These are phyloP conservation scores for Diorhabda elongata DNA, from an alignment of 1,140 invertebrate genomes.

Conservation along the genomic window DNA sequence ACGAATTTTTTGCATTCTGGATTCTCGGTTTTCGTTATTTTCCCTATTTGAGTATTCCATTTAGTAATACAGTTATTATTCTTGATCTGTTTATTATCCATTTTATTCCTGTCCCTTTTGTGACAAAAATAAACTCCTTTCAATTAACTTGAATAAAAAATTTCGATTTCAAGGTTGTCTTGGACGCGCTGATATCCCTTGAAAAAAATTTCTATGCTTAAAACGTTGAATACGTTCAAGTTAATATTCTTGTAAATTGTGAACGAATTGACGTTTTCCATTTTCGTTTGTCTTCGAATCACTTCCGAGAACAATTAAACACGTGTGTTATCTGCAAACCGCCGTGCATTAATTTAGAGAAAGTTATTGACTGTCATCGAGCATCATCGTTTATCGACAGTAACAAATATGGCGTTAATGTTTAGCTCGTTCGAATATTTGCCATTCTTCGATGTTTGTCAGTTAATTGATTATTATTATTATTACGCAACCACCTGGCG, in stretches of 20 bases:
- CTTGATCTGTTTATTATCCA: too few relatives aligned
- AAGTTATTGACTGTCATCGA: conserved; percentile 13
- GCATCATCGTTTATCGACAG: background rate
- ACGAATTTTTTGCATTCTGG: too few relatives aligned
- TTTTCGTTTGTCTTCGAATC: conserved; percentile 17
- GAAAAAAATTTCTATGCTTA: background rate
- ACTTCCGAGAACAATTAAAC: conserved; percentile 22
- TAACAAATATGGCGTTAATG: conserved; percentile 12
- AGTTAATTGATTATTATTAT: background rate
- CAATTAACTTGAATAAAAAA: too few relatives aligned
- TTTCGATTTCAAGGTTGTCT: too few relatives aligned
- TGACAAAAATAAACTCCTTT: too few relatives aligned
- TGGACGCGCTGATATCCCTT: too few relatives aligned
- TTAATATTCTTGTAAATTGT: conserved; percentile 22
- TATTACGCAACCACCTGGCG: background rate
- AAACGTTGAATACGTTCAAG: conserved; percentile 12
- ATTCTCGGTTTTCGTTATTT: too few relatives aligned
- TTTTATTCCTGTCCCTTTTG: too few relatives aligned
- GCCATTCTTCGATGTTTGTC: background rate
- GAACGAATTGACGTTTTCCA: conserved; percentile 22
- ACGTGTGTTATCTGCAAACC: conserved; percentile 19
- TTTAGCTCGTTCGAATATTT: background rate
- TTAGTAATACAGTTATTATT: too few relatives aligned
- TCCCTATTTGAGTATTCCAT: too few relatives aligned
- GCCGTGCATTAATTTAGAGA: conserved; percentile 17